A percentile compares a stretch with the other conserved stretches of the same genome.
Conservation (phyloP, 1,140 invertebrate genomes). For the Lysiphlebus fabarum region DNA sequence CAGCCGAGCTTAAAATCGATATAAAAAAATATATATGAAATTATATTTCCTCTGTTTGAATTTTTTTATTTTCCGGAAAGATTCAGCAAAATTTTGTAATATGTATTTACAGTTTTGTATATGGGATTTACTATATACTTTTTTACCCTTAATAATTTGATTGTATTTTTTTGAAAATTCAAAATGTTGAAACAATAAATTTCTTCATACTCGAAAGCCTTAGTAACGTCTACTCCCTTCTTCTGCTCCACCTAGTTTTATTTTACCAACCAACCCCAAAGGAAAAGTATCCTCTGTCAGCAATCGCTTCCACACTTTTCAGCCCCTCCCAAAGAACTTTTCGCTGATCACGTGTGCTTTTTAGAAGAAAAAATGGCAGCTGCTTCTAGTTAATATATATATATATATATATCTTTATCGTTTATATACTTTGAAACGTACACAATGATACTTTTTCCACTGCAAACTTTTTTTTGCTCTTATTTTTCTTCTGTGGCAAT, state of each 20-base stretch:
- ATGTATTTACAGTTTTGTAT: too few species aligned
- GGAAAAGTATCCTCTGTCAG: slow-evolving; percentile 49
- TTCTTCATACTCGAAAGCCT: slow-evolving; percentile 28
- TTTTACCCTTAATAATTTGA: too few species aligned
- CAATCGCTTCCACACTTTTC: slow-evolving; percentile 34
- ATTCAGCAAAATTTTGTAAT: too few species aligned
- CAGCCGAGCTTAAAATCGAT: too few species aligned
- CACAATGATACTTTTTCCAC: background rate
- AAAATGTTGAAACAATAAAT: slow-evolving; percentile 49
- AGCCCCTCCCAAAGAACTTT: slow-evolving; percentile 1
- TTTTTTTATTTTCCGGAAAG: too few species aligned
- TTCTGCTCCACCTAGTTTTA: background rate
- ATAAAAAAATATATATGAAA: too few species aligned
- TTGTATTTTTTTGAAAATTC: too few species aligned
- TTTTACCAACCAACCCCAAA: slow-evolving; percentile 10
- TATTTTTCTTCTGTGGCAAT: background rate
- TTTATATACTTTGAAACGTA: too few species aligned
- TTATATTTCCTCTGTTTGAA: too few species aligned
- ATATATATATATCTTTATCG: too few species aligned
- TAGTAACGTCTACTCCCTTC: background rate
- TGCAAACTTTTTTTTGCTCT: background rate
- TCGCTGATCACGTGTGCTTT: slow-evolving; percentile 1
- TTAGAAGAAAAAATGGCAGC: slow-evolving; percentile 49
- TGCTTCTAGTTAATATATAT: slow-evolving; percentile 21
- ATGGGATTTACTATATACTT: too few species aligned